Base-by-base conservation (phyloP, 2,888 invertebrate genomes). In the Arenicola marina region DNA sequence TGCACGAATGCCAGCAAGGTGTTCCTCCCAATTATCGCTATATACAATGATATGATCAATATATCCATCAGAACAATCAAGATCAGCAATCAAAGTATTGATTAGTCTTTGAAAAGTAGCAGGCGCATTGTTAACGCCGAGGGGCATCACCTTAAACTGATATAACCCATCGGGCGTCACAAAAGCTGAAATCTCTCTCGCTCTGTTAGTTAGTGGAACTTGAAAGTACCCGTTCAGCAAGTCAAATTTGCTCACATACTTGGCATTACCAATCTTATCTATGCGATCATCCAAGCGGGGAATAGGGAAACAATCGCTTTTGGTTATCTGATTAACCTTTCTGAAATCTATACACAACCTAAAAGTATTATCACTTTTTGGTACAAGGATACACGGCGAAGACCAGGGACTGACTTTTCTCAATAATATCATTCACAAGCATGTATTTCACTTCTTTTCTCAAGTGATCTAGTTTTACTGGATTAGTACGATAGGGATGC, bases 201-300 rank as follows among this genome's bases (percentile, higher is more conserved):
- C n/a, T n/a, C n/a, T n/a, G n/a, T n/a, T n/a, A n/a, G n/a, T n/a
- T n/a, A n/a, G n/a, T n/a, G 69, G 69, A 18, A 73, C 58, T 29
- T 44, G 44, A 61, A 56, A 69, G 38, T 67, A 69, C 1, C 67
- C 68, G 46, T 70, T 69, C 7, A 74, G 48, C 33, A 73, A 48
- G 46, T 72, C 69, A 66, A 64, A 66, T 45, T 74, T 70, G 3
- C 44, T 72, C n/a, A 73, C 60, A 61, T 56, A 74, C 54, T 64
- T 68, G 18, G 70, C 61, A 28, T 67, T 38, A 15, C 71, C 67
- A 45, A 74, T 46, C 26, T 62, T 65, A 32, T 74, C 71, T 29
- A 73, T 75, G 31, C 70, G 72, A 48, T 70, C 73, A 53, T 69
- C 71, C 0, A 72, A 63, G 43, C 71, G 45, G n/a, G 73, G 66